Evolutionary conservation across 2,113 vertebrate species (phyloP).

Genomic region (Zapornia atra): DNA sequence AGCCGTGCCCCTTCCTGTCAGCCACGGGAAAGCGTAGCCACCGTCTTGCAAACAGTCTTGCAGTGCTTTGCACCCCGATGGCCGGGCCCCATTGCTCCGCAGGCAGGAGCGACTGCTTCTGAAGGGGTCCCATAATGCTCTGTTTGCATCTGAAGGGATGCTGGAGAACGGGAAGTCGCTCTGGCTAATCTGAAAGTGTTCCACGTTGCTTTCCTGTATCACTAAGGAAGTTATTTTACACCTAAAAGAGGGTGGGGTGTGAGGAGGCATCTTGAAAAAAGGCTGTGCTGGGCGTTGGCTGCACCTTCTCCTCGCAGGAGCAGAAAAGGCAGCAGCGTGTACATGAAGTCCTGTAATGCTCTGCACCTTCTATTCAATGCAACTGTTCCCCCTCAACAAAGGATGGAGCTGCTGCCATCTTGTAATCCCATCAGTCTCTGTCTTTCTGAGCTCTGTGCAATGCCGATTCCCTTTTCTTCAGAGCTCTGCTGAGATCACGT

Average conservation of each 20-base stretch:
- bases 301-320: background rate
- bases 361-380: background rate
- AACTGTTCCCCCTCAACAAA: background rate
- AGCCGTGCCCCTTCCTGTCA: fast-evolving
- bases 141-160: background rate
- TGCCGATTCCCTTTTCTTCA: background rate
- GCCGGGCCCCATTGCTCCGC: background rate
- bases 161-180: background rate
- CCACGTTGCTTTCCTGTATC: background rate
- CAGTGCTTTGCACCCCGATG: constrained; percentile 24
- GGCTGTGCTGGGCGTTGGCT: background rate
- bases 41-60: background rate
- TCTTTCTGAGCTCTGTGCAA: background rate
- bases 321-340: background rate
- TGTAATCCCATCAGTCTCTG: background rate
- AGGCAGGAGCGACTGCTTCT: background rate
- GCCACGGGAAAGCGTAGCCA: background rate
- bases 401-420: constrained; percentile 12
- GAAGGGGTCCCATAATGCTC: background rate
- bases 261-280: background rate
- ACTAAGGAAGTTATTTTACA: constrained; percentile 34
- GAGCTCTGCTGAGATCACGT: background rate
- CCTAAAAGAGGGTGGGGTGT: background rate
- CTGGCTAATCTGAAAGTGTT: background rate
- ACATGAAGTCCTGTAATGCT: background rate